Base-by-base conservation (phyloP, 1,140 invertebrate genomes). In the Nilaparvata lugens region DNA sequence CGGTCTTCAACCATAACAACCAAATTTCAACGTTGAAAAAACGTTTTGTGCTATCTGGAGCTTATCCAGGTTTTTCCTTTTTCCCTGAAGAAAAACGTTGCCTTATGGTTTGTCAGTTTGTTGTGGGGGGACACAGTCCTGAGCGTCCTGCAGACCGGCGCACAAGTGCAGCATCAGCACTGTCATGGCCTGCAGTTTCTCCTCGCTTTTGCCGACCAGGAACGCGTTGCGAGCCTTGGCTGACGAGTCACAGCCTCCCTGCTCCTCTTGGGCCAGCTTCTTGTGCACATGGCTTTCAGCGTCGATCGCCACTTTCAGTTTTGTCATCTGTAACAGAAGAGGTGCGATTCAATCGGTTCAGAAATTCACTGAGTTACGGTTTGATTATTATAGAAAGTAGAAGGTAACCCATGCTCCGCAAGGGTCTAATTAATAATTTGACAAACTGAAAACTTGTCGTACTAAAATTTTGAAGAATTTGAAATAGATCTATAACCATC, bases 141-240 rank as follows among this genome's bases (percentile, higher is more conserved):
- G 74, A 18, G 81, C 80, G 62, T 83, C 78, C 68, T 91, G 88
- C 35, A 92, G 73, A 7, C 87, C 88, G 1, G 88, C 83, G 72
- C 89, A 94, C 74, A 89, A 92, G 72, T 93, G 88, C 62, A 93
- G 74, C 82, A 93, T 84, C 28, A 93, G 76, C 23, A 92, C 83
- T 24, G 88, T 88, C 57, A 94, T 72, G 1, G 87, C 88, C 70
- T 90, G 86, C 3, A 88, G 83, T 67, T 86, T 83, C 62, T 86
- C 79, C 69, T 90, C 88, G 23, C 83, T 85, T 69, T 87, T 81
- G 54, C 71, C 76, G 62, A 80, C 80, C 65, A 78, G 69, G 70
- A 73, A 76, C 59, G 70, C 74, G 52, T 81, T 70, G 67, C 78
- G 80, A 9, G 75, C 72, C 64, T 75, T 83, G 65, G 81, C 81